These are phyloP conservation scores for Mustela nigripes DNA, from an alignment of 2,113 vertebrate species.

Conservation along the genomic window DNA sequence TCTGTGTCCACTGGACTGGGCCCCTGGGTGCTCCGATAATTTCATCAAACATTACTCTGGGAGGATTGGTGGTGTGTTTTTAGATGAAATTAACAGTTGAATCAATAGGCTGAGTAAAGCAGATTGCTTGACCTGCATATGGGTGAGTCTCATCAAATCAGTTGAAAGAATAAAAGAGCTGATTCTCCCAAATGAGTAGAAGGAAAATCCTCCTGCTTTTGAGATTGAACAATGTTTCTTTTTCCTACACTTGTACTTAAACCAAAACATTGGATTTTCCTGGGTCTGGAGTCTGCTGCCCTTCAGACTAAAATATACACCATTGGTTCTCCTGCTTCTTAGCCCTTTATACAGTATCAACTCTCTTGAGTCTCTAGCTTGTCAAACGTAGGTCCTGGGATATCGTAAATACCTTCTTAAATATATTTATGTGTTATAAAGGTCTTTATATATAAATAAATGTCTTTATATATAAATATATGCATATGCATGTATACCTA, in stretches of 20 bases:
- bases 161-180: not conserved
- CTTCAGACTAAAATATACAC: not conserved
- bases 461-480: not conserved
- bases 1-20: not conserved
- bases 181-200: not conserved
- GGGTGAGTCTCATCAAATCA: not conserved
- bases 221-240: not conserved
- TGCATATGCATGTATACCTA: not conserved
- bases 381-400: not conserved
- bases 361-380: not conserved
- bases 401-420: not conserved
- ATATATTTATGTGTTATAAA: not conserved
- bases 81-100: not conserved
- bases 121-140: not conserved
- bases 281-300: not conserved
- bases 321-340: not conserved
- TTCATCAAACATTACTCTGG: not conserved
- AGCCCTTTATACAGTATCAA: not conserved
- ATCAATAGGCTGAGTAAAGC: not conserved
- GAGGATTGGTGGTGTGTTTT: not conserved
- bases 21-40: not conserved
- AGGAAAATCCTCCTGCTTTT: not conserved
- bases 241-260: not conserved
- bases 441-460: not conserved
- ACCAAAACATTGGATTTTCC: not conserved